Conservation (phyloP, 2,113 vertebrate genomes). For the Pleuronectes platessa region DNA sequence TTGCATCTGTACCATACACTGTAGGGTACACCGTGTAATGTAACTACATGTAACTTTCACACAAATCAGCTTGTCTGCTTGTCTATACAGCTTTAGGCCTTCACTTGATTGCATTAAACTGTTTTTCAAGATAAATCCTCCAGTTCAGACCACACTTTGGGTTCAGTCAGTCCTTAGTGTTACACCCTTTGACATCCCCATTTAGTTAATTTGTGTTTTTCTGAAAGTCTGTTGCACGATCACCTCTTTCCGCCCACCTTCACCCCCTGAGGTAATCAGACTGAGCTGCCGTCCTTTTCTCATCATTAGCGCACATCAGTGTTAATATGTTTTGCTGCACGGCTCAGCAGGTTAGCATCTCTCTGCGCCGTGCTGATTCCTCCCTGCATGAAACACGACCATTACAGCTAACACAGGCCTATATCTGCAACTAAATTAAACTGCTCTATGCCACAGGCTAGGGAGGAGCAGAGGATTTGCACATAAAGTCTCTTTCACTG, state of each 20-base stretch:
- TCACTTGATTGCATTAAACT: too few relatives aligned
- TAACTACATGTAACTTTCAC: too few relatives aligned
- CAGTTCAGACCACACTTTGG: not conserved
- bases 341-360: slow-evolving; percentile 72
- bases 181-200: slow-evolving; percentile 2
- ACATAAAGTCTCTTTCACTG: not conserved
- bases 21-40: too few relatives aligned
- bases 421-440: slow-evolving; percentile 21
- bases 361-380: slow-evolving; percentile 53
- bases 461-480: not conserved
- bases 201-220: slow-evolving; percentile 33
- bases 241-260: slow-evolving; percentile 35
- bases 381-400: slow-evolving; percentile 33
- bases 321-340: slow-evolving; percentile 56
- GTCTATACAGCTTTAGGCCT: too few relatives aligned
- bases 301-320: slow-evolving; percentile 78
- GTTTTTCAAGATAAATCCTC: not conserved
- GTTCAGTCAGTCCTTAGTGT: slow-evolving; percentile 23
- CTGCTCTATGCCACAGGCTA: slow-evolving; percentile 3
- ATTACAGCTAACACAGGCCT: slow-evolving; percentile 32
- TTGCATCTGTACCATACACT: too few relatives aligned
- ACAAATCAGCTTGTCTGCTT: too few relatives aligned
- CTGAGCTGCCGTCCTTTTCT: slow-evolving; percentile 42
- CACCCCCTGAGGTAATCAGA: slow-evolving; percentile 44
- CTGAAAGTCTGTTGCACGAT: slow-evolving; percentile 9